Evolutionary conservation across 2,888 invertebrate species (phyloP).

Genomic region (Megaustenia siamemsis): DNA sequence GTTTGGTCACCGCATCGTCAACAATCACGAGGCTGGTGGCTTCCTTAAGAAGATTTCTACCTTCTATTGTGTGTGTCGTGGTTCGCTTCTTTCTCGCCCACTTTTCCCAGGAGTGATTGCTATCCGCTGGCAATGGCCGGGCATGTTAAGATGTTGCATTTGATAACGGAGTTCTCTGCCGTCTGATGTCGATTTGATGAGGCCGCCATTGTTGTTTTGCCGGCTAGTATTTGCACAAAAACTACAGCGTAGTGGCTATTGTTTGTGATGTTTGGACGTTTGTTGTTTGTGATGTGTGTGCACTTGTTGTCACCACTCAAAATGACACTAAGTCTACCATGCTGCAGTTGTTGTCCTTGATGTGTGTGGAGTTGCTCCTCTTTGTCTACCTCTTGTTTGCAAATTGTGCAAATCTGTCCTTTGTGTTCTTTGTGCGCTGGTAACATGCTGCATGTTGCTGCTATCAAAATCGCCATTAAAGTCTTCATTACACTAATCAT

Average conservation of each 20-base stretch:
- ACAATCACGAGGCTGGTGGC: neutral
- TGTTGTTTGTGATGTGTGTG: neutral
- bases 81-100: neutral
- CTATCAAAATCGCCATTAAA: too few relatives aligned
- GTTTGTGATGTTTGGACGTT: neutral
- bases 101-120: neutral
- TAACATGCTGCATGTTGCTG: too few relatives aligned
- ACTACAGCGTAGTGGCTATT: neutral
- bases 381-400: too few relatives aligned
- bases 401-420: too few relatives aligned
- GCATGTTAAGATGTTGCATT: neutral
- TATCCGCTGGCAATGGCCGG: neutral
- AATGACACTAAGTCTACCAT: too few relatives aligned
- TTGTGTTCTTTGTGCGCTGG: too few relatives aligned
- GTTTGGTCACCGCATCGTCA: constrained; percentile 20
- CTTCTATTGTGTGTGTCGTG: neutral
- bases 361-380: too few relatives aligned
- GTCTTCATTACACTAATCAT: too few relatives aligned
- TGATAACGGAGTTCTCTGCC: neutral
- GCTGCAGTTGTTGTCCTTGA: too few relatives aligned
- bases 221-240: neutral
- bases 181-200: neutral
- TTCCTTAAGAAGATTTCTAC: neutral
- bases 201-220: neutral
- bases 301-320: neutral